Evolutionary conservation across 2,113 vertebrate genomes (phyloP).

Genomic region (Oceanites oceanicus): DNA sequence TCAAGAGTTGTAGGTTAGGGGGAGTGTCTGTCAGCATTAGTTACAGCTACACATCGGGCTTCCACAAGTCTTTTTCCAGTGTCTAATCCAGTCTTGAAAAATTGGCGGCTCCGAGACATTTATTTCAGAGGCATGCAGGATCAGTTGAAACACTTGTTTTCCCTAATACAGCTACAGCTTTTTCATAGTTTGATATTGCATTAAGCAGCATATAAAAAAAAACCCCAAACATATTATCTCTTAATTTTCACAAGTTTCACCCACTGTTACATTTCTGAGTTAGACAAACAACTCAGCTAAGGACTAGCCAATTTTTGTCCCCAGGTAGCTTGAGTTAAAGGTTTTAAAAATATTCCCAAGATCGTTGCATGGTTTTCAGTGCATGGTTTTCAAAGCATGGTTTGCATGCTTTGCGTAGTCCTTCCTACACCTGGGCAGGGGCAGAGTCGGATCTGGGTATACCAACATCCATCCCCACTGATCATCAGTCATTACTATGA

Average conservation of each 20-base stretch:
- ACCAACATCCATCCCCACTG: not conserved
- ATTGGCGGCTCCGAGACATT: not conserved
- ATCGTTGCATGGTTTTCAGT: accelerated
- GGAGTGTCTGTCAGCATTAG: not conserved
- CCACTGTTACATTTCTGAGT: not conserved
- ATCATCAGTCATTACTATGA: not conserved
- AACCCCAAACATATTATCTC: not conserved
- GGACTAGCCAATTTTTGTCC: not conserved
- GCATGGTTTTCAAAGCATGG: not conserved
- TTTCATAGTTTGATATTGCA: not conserved
- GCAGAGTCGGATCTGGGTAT: not conserved
- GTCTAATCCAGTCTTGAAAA: not conserved
- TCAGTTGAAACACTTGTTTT: not conserved
- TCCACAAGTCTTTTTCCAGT: not conserved
- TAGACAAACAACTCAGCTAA: not conserved
- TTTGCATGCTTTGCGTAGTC: not conserved
- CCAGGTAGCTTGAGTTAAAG: not conserved
- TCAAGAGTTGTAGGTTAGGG: not conserved
- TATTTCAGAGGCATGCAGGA: not conserved
- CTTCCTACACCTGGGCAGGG: not conserved
- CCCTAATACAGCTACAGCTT: not conserved
- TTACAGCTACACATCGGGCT: not conserved
- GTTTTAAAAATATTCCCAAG: not conserved
- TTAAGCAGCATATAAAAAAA: not conserved
- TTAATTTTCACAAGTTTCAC: not conserved